Conservation (phyloP, 2,888 invertebrate species). For the Tipula vernalis region DNA sequence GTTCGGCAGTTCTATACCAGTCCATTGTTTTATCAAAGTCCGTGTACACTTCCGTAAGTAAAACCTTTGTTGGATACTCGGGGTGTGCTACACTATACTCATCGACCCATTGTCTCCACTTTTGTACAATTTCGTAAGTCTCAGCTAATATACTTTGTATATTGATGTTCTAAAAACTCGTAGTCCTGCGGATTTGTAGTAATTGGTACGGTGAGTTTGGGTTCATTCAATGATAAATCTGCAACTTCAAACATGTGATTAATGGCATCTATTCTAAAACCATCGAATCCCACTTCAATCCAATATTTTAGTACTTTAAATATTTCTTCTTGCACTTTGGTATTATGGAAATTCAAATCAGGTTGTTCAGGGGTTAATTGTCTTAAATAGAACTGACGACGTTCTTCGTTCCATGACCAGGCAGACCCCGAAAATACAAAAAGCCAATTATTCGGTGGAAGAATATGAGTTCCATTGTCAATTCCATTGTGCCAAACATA, state of each 20-base stretch:
- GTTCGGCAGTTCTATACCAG: slow-evolving; percentile 47
- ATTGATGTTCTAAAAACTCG: slow-evolving; percentile 46
- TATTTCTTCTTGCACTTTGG: too few species aligned
- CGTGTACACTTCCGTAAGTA: slow-evolving; percentile 53
- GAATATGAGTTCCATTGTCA: slow-evolving; percentile 19
- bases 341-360: too few species aligned
- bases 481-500: too few species aligned
- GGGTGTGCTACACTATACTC: not conserved
- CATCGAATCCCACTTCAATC: too few species aligned
- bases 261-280: too few species aligned
- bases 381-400: slow-evolving; percentile 67
- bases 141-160: slow-evolving; percentile 47
- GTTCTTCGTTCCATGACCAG: slow-evolving; percentile 54
- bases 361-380: slow-evolving; percentile 60
- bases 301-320: too few species aligned
- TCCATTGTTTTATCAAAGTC: slow-evolving; percentile 43
- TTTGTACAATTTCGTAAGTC: slow-evolving; percentile 50
- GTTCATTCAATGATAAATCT: too few species aligned
- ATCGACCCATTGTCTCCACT: slow-evolving; percentile 41
- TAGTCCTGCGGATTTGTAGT: slow-evolving; percentile 39
- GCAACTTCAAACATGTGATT: too few species aligned
- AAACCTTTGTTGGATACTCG: not conserved
- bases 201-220: slow-evolving; percentile 30
- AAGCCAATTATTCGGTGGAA: slow-evolving; percentile 43
- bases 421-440: slow-evolving; percentile 52